phyloP scores from a whole-genome alignment of 2,888 invertebrate genomes.

The Stomorhina lunata region DNA sequence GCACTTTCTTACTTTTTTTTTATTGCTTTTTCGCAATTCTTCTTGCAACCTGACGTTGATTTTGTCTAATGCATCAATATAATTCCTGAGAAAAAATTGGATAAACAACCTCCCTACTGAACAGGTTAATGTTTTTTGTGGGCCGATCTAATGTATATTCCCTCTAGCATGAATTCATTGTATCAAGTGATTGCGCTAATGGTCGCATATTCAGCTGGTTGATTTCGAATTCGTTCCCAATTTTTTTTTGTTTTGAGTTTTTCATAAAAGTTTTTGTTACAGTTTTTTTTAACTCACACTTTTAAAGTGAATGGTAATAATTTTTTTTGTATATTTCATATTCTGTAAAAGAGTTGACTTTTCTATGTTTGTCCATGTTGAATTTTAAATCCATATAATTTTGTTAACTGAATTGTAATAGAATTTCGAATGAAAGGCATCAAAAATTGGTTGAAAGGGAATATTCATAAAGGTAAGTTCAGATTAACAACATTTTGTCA shows the following conservation, averaged over 20 bases:
- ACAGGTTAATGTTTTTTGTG: no score
- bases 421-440: constrained; percentile 44
- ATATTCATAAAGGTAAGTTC: constrained; percentile 26
- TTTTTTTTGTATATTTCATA: neutral
- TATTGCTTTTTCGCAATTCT: no score
- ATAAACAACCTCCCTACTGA: no score
- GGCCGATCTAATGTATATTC: no score
- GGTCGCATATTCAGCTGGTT: constrained; percentile 46
- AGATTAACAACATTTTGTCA: no score
- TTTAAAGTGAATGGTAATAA: neutral
- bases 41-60: no score
- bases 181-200: constrained; percentile 26
- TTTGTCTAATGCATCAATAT: no score
- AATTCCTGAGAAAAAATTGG: no score
- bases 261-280: neutral
- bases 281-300: no score
- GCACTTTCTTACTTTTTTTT: no score
- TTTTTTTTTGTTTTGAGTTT: constrained; percentile 4
- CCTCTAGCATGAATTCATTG: no score
- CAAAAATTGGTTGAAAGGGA: constrained; percentile 36
- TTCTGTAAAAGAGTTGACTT: neutral
- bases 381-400: constrained; percentile 27
- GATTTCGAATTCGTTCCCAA: constrained; percentile 31
- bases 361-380: neutral
- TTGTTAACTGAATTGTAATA: constrained; percentile 43